Conservation (phyloP, 2,797 vertebrate genomes). For the Sebastes variabilis region DNA sequence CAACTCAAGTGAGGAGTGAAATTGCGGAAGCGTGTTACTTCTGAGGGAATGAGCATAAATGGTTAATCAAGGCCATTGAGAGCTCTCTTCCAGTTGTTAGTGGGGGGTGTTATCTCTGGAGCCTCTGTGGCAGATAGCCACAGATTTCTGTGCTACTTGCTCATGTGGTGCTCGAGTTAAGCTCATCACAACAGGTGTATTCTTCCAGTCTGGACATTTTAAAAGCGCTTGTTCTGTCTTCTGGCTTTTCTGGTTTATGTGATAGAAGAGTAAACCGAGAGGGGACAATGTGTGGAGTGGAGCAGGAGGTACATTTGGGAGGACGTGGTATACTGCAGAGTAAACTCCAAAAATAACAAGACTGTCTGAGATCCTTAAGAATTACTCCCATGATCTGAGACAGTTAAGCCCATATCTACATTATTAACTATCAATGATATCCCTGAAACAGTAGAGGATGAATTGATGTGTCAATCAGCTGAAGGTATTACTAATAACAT, state of each 20-base stretch:
- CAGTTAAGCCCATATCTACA: neutral
- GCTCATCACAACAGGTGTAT: conserved; percentile 50
- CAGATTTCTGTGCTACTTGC: conserved; percentile 16
- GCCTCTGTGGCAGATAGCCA: conserved; percentile 29
- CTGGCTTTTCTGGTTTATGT: conserved; percentile 8
- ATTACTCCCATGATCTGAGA: neutral
- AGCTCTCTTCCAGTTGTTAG: conserved; percentile 23
- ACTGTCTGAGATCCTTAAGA: no score
- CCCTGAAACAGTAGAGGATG: neutral
- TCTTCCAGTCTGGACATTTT: conserved; percentile 33
- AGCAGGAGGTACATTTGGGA: conserved; percentile 12
- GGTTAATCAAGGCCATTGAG: conserved; percentile 65
- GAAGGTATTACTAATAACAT: conserved; percentile 9
- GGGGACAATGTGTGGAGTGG: neutral
- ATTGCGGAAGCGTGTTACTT: conserved; percentile 52
- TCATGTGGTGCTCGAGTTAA: conserved; percentile 21
- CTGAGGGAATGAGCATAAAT: conserved; percentile 52
- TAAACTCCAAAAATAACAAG: neutral
- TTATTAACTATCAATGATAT: neutral
- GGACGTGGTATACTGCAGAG: neutral
- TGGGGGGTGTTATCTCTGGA: conserved; percentile 18
- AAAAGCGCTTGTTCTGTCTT: conserved; percentile 18
- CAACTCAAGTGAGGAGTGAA: conserved; percentile 34
- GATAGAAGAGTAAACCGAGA: conserved; percentile 7
- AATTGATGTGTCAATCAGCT: neutral